Evolutionary conservation across 2,113 vertebrate species (phyloP), one percentile per base, ranked within the genome.

Genomic region (Eulemur macaco): DNA sequence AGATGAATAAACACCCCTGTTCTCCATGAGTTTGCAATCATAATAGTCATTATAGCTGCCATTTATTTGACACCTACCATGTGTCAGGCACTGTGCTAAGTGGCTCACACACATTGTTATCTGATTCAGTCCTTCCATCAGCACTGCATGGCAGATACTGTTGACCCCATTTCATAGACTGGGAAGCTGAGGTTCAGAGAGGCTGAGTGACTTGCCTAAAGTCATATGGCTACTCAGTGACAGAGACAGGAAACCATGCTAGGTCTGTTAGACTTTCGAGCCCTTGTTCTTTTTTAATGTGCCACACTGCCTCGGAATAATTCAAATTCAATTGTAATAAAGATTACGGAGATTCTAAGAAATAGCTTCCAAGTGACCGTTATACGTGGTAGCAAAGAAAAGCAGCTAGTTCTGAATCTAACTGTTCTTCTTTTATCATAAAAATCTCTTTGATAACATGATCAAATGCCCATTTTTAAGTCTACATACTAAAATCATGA

Each of bases 381-480:
- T 94, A 96, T 96, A 96, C 97, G 71, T 73, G 95, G 93, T 95
- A 95, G 45, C 95, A 96, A 90, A 94, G 56, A 69, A 76, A 52
- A 66, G 94, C 34, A 85, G 64, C 95, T 96, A 95, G 20, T 97
- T 98, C 93, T 97, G 92, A 96, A 7, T 23, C 94, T 98, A 96
- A 98, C 96, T 97, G 39, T 87, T 97, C 12, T 96, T 97, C 64
- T 98, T 97, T 97, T 96, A 97, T 98, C 93, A 68, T 52, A 95
- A 96, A 98, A 96, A 95, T 98, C 76, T 93, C 9, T 97, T 92
- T 95, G 94, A 97, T 97, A 97, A 98, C 77, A 76, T 94, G 93
- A 98, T 97, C 97, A 69, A 91, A 63, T 56, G 71, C 95, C 98
- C 96, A 95, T 96, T 98, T 98, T 96, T 97, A 98, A 97, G 92